Evolutionary conservation across 2,113 vertebrate species (phyloP).

Genomic region (Montifringilla adamsi): DNA sequence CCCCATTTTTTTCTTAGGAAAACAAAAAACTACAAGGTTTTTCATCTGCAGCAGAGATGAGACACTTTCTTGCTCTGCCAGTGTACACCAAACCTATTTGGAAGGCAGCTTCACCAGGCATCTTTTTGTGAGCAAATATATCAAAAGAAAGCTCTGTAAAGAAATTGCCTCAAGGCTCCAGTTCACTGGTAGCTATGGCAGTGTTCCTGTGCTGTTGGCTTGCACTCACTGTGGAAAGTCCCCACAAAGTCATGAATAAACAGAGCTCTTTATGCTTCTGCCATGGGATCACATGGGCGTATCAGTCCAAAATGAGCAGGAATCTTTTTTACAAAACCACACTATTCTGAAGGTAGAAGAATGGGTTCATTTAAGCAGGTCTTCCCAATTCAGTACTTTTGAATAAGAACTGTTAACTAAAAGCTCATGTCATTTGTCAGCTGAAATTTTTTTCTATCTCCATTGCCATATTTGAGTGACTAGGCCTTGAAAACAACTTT

Average conservation of each 20-base stretch:
- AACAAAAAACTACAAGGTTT: neutral
- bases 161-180: neutral
- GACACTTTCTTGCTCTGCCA: neutral
- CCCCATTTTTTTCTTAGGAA: neutral
- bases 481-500: neutral
- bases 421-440: conserved; percentile 15
- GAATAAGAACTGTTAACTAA: conserved; percentile 33
- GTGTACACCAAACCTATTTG: neutral
- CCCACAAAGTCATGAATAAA: conserved; percentile 27
- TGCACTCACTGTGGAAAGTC: neutral
- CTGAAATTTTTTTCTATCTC: conserved; percentile 43
- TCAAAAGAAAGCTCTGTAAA: conserved; percentile 4
- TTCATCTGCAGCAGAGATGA: neutral
- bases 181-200: neutral
- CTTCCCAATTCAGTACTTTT: conserved; percentile 26
- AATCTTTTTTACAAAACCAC: conserved; percentile 14
- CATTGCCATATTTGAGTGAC: neutral
- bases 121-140: neutral
- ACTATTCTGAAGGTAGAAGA: conserved; percentile 16
- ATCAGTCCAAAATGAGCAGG: neutral
- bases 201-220: neutral
- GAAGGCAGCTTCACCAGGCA: neutral
- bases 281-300: neutral
- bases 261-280: conserved; percentile 16
- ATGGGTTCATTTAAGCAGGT: conserved; percentile 28